A percentile compares a stretch with the other conserved stretches of the same genome.
phyloP scores from a whole-genome alignment of 2,113 vertebrate genomes.

The Amia ocellicauda region DNA sequence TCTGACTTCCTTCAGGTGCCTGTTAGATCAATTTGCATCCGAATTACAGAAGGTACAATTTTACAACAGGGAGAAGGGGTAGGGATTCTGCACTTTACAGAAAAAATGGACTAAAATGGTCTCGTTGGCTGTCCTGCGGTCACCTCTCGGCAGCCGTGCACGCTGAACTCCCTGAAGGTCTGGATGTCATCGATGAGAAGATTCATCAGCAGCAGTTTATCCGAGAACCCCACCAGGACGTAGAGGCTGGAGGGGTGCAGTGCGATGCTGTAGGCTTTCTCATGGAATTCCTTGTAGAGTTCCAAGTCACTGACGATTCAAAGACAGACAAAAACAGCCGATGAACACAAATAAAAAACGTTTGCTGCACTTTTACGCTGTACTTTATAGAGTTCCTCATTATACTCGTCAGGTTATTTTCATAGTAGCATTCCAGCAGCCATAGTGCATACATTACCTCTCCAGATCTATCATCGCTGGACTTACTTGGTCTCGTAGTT shows the following conservation, averaged over 20 bases:
- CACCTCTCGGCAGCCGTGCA: constrained; percentile 86
- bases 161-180: constrained; percentile 78
- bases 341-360: too few species aligned
- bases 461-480: neutral
- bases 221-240: constrained; percentile 84
- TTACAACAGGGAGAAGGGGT: too few species aligned
- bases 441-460: too few species aligned
- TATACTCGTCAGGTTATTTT: too few species aligned
- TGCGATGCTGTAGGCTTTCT: constrained; percentile 79
- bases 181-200: constrained; percentile 83
- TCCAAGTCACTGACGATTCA: constrained; percentile 71
- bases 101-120: too few species aligned
- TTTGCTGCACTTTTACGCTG: too few species aligned
- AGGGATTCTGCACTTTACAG: too few species aligned
- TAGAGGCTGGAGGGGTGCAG: constrained; percentile 89
- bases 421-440: too few species aligned
- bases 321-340: neutral
- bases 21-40: too few species aligned
- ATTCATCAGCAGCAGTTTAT: constrained; percentile 86
- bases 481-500: constrained; percentile 88
- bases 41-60: too few species aligned
- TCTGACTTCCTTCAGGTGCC: too few species aligned
- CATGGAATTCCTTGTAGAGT: constrained; percentile 81
- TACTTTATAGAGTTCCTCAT: too few species aligned
- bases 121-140: constrained; percentile 23